Conservation (phyloP, 2,113 vertebrate species). For the Cavia aperea region DNA sequence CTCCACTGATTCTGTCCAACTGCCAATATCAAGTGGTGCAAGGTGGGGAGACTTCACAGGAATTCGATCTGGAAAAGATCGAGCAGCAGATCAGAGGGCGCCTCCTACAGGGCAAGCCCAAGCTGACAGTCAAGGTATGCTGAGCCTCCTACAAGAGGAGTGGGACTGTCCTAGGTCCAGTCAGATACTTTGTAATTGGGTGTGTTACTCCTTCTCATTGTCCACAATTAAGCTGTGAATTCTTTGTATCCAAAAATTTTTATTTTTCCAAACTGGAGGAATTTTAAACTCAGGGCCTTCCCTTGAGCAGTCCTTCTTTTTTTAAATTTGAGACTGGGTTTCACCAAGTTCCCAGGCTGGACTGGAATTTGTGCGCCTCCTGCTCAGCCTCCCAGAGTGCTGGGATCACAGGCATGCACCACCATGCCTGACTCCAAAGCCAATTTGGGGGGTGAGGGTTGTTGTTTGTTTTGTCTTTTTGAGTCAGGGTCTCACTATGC, state of each 20-base stretch:
- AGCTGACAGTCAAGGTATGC: conserved; percentile 82
- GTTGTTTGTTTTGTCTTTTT: too few relatives aligned
- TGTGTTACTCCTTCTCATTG: too few relatives aligned
- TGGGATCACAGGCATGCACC: not conserved
- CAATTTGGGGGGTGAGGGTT: not conserved
- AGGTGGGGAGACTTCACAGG: conserved; percentile 82
- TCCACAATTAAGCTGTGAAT: not conserved
- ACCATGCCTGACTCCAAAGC: not conserved
- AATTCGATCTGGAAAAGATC: conserved; percentile 89
- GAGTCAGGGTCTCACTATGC: too few relatives aligned
- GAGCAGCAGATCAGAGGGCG: conserved; percentile 88
- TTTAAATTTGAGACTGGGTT: not conserved
- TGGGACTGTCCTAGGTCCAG: not conserved
- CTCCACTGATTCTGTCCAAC: conserved; percentile 89
- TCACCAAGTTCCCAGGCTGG: not conserved
- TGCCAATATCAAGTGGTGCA: conserved; percentile 91
- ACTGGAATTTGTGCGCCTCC: not conserved
- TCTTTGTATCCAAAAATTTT: not conserved
- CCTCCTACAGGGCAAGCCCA: conserved; percentile 90
- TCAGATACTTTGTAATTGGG: not conserved
- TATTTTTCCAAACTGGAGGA: not conserved
- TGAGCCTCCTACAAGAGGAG: not conserved
- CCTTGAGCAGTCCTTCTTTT: not conserved
- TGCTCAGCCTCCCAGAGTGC: not conserved
- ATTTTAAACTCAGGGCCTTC: not conserved